Evolutionary conservation across 2,888 invertebrate species (phyloP), one percentile per base, ranked within the genome.

Genomic region (Coremacera marginata): DNA sequence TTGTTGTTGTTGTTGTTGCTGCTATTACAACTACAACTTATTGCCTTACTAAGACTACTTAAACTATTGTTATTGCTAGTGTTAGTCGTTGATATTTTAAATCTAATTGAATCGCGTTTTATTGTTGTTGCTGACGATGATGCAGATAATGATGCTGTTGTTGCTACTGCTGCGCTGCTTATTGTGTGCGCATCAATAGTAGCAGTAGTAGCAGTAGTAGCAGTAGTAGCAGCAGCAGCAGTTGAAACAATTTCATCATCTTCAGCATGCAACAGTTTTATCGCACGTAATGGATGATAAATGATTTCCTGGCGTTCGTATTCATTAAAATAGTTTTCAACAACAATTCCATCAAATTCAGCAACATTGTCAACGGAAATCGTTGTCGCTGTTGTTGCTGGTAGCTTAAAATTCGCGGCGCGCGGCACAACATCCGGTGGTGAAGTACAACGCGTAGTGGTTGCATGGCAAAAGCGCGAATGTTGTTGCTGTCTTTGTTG

Each of bases 271-370:
- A 81, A 80, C 79, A 81, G 78, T 80, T 81, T 79, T 81, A 81
- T 81, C 81, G 82, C 82, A 81, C 83, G 76, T 67, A 73, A 81
- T 78, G 80, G 82, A 83, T 84, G 88, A 85, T 86, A 86, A 81
- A 86, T 87, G 85, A 88, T 88, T 87, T 88, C 88, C 87, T 88
- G 88, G 85, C 88, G 88, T 82, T 88, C 88, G 80, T 88, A 88
- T 85, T 88, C 88, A 83, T 88, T 87, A 81, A 88, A 88, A 84
- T 88, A 88, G 81, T 88, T 88, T 81, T 88, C 88, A 80, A 88
- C 88, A 84, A 88, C 84, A 82, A 88, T 88, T 81, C 88, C 86
- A 81, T 82, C 85, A 60, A 82, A 71, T 49, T 80, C 72, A 55
- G 51, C 63, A 65, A 51, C 52, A 22, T 44, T 44, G 22, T 14